A percentile compares a stretch with the other conserved stretches of the same genome.
Evolutionary conservation across 2,888 invertebrate genomes (phyloP).

Genomic region (Seira sanloemensis): DNA sequence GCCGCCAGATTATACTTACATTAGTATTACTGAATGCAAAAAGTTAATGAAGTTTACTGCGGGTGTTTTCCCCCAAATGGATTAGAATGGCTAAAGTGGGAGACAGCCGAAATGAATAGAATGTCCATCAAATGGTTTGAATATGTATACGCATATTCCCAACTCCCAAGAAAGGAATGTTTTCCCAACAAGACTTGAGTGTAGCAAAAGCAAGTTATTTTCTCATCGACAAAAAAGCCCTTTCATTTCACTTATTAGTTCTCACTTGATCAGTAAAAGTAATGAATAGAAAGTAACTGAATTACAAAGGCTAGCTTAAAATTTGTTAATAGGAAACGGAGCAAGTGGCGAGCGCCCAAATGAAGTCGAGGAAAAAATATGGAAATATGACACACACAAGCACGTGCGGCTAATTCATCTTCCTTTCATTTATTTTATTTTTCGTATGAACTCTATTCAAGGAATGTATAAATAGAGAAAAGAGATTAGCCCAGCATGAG

Average conservation of each 20-base stretch:
- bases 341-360: conserved; percentile 3
- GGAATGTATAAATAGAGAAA: conserved; percentile 13
- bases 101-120: neutral
- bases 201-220: too few relatives aligned
- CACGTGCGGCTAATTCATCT: conserved; percentile 21
- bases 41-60: conserved; percentile 24
- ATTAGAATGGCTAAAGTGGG: neutral
- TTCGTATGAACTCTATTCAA: conserved; percentile 1
- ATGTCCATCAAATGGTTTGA: too few relatives aligned
- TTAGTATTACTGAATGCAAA: too few relatives aligned
- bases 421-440: neutral
- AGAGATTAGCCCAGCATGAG: conserved; percentile 27
- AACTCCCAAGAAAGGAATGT: neutral
- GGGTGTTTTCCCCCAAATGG: neutral
- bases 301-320: neutral
- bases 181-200: neutral
- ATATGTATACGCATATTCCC: too few relatives aligned
- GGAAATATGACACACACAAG: neutral
- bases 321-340: neutral
- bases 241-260: conserved; percentile 3
- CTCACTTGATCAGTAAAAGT: conserved; percentile 10
- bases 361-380: neutral
- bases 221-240: neutral
- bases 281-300: conserved; percentile 2
- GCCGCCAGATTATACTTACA: neutral